A percentile compares a stretch with the other conserved stretches of the same genome.
Conservation (phyloP, 1,140 invertebrate species). For the Drosophila bipectinata region DNA sequence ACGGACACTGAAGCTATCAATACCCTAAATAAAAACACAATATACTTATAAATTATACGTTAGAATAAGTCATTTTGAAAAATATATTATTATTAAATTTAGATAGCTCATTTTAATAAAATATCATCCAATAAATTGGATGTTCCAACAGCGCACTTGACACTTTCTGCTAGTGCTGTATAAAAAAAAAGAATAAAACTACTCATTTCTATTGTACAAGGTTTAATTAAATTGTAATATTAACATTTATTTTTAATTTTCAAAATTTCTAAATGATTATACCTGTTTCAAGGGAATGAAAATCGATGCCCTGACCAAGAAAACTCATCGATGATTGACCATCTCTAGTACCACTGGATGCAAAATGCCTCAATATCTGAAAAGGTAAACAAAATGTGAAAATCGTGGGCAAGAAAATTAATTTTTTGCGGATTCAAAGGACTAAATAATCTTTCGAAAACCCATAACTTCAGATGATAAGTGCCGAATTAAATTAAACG, state of each 20-base stretch:
- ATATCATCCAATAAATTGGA: no score
- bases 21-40: no score
- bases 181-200: not conserved
- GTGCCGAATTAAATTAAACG: not conserved
- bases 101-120: no score
- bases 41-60: no score
- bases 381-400: conserved; percentile 55
- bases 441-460: not conserved
- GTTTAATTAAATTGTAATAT: not conserved
- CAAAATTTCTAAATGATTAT: not conserved
- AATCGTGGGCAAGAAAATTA: conserved; percentile 27
- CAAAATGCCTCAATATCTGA: conserved; percentile 47
- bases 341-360: conserved; percentile 40
- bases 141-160: no score
- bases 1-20: not conserved
- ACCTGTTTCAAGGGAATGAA: not conserved
- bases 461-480: not conserved
- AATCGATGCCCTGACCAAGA: conserved; percentile 1
- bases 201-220: not conserved
- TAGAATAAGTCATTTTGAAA: no score
- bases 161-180: no score
- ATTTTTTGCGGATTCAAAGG: conserved; percentile 3
- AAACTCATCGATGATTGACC: conserved; percentile 13
- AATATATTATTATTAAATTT: no score
- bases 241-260: not conserved